These are phyloP conservation scores for Diplazon laetatorius DNA, from an alignment of 2,888 invertebrate species.

Conservation along the genomic window DNA sequence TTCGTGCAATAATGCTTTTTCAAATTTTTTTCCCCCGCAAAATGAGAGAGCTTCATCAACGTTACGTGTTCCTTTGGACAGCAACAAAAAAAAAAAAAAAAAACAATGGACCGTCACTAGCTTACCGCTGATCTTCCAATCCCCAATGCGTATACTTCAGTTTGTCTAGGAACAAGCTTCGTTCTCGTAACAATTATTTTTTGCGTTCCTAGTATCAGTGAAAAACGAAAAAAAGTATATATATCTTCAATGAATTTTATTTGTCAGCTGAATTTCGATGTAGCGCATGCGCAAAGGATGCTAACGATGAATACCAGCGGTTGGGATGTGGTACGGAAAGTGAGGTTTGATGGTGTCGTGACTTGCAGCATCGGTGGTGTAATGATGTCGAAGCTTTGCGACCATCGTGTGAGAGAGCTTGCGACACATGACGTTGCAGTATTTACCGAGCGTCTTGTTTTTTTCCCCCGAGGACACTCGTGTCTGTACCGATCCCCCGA, in stretches of 20 bases:
- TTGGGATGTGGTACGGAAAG: constrained; percentile 2
- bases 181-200: too few relatives aligned
- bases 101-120: constrained; percentile 12
- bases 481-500: neutral
- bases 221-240: too few relatives aligned
- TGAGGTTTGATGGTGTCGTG: constrained; percentile 14
- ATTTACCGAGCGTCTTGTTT: constrained; percentile 62
- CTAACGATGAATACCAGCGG: constrained; percentile 49
- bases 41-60: neutral
- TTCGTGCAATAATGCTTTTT: constrained; percentile 1
- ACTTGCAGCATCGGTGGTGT: constrained; percentile 47
- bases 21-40: constrained; percentile 27
- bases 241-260: constrained; percentile 35
- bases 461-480: constrained; percentile 35
- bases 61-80: too few relatives aligned
- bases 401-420: constrained; percentile 41
- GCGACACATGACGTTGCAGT: constrained; percentile 52
- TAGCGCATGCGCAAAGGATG: constrained; percentile 62
- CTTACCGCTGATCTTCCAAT: neutral
- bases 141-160: too few relatives aligned
- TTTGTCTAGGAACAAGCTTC: too few relatives aligned
- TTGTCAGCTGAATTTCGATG: constrained; percentile 41
- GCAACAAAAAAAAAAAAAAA: constrained; percentile 1
- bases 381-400: constrained; percentile 45
- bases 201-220: too few relatives aligned